Percentiles rank a stretch among this genome's conserved stretches.
Evolutionary conservation across 2,888 invertebrate genomes (phyloP).

Genomic region (Bunonema sp.): DNA sequence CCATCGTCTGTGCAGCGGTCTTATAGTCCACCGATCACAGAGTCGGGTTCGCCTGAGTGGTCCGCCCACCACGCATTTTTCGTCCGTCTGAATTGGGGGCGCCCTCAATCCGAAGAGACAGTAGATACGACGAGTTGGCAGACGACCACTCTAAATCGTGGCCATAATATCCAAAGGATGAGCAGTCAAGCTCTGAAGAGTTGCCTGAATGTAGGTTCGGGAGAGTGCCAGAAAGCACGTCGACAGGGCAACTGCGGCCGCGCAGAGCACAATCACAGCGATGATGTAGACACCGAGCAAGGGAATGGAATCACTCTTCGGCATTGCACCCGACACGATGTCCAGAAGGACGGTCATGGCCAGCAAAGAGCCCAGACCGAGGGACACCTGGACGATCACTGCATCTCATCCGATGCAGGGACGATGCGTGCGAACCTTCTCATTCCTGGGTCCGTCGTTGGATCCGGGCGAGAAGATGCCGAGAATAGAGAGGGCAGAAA

Average conservation of each 20-base stretch:
- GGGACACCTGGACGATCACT: constrained; percentile 19
- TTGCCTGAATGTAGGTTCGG: constrained; percentile 23
- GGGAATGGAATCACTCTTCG: constrained; percentile 32
- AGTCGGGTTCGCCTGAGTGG: too few species aligned
- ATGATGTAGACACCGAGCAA: constrained; percentile 31
- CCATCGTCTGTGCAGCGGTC: too few species aligned
- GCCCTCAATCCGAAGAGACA: too few species aligned
- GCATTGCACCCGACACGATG: constrained; percentile 37
- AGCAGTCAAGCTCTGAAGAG: too few species aligned
- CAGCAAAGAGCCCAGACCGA: constrained; percentile 27
- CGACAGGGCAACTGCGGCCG: constrained; percentile 28
- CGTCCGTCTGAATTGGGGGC: too few species aligned
- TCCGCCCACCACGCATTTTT: too few species aligned
- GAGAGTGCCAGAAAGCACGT: constrained; percentile 30
- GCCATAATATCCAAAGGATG: too few species aligned
- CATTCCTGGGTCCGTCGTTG: constrained; percentile 30
- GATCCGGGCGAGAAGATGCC: constrained; percentile 34
- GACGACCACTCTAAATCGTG: too few species aligned
- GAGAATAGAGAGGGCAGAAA: constrained; percentile 30
- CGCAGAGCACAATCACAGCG: constrained; percentile 30
- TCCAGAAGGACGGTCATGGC: constrained; percentile 33
- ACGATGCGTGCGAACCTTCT: constrained; percentile 13
- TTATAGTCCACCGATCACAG: too few species aligned
- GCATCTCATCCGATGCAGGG: neutral
- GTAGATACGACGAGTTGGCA: too few species aligned